Percentiles rank a stretch among this genome's conserved stretches.
phyloP scores from a whole-genome alignment of 2,797 vertebrate genomes.

The Emys orbicularis region DNA sequence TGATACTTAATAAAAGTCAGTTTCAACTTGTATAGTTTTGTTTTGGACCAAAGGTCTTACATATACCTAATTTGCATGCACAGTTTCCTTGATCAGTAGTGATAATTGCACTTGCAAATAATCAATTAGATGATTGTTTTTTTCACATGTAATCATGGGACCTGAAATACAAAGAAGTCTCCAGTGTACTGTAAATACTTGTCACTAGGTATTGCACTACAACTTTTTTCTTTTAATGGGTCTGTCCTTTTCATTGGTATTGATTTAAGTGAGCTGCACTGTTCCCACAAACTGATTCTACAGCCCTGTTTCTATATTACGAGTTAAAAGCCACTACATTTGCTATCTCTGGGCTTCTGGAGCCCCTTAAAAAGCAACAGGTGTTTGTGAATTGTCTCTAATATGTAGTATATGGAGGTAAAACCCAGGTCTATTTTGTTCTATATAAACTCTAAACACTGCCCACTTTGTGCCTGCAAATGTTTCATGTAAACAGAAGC shows the following conservation, averaged over 20 bases:
- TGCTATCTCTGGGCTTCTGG: not conserved
- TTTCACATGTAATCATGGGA: not conserved
- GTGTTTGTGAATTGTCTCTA: not conserved
- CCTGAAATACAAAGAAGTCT: slow-evolving; percentile 10
- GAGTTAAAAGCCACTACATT: not conserved
- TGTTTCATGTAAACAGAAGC: slow-evolving; percentile 45
- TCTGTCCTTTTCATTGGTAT: slow-evolving; percentile 35
- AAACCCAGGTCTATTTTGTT: not conserved
- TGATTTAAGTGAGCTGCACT: slow-evolving; percentile 18
- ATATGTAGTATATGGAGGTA: not conserved
- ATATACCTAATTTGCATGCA: not conserved
- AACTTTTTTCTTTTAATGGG: slow-evolving; percentile 50
- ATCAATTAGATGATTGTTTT: slow-evolving; percentile 4
- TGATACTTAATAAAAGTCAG: slow-evolving; percentile 30
- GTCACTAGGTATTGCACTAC: not conserved
- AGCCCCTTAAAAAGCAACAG: not conserved
- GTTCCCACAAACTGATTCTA: not conserved
- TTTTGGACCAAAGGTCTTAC: slow-evolving; percentile 9
- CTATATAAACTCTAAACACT: not conserved
- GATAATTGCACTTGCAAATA: slow-evolving; percentile 9
- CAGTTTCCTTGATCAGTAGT: not conserved
- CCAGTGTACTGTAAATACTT: slow-evolving; percentile 21
- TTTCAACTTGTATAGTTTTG: not conserved
- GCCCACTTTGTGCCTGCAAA: slow-evolving; percentile 30
- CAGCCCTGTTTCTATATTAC: not conserved